Conservation (phyloP, 2,888 invertebrate species). For the Pseudanteris insignis region DNA sequence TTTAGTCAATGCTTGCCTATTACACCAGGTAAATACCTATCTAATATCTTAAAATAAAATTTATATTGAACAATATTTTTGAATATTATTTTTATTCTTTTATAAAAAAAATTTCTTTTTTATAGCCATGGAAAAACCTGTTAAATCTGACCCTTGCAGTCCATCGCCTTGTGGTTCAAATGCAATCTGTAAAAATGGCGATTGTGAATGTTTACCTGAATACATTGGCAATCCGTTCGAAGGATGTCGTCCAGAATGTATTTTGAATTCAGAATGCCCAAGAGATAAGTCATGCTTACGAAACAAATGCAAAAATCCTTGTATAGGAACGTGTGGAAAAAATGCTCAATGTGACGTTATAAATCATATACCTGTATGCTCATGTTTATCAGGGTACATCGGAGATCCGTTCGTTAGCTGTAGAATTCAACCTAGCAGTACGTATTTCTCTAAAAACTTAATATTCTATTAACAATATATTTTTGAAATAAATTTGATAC, state of each 20-base stretch:
- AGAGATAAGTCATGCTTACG: slow-evolving; percentile 80
- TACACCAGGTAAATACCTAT: slow-evolving; percentile 72
- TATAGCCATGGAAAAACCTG: slow-evolving; percentile 26
- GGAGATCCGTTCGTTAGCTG: slow-evolving; percentile 78
- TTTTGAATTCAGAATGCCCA: slow-evolving; percentile 81
- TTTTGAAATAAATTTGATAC: neutral
- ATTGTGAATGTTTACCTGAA: slow-evolving; percentile 74
- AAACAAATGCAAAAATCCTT: slow-evolving; percentile 83
- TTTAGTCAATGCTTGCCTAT: slow-evolving; percentile 76
- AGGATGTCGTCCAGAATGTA: slow-evolving; percentile 77
- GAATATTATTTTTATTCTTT: neutral
- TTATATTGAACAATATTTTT: no score
- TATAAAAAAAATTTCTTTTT: slow-evolving; percentile 3
- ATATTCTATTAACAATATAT: no score
- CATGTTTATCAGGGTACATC: slow-evolving; percentile 77
- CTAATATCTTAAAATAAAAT: neutral
- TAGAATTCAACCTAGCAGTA: slow-evolving; percentile 51
- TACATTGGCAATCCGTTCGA: slow-evolving; percentile 75
- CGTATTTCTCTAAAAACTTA: slow-evolving; percentile 7
- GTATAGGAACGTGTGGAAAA: slow-evolving; percentile 84
- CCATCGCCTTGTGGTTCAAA: slow-evolving; percentile 71
- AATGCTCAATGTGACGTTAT: slow-evolving; percentile 81
- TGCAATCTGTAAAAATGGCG: slow-evolving; percentile 72
- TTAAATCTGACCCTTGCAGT: slow-evolving; percentile 50
- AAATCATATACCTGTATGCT: slow-evolving; percentile 83